Conservation (phyloP, 2,113 vertebrate species). For the Poeciliopsis retropinna region DNA sequence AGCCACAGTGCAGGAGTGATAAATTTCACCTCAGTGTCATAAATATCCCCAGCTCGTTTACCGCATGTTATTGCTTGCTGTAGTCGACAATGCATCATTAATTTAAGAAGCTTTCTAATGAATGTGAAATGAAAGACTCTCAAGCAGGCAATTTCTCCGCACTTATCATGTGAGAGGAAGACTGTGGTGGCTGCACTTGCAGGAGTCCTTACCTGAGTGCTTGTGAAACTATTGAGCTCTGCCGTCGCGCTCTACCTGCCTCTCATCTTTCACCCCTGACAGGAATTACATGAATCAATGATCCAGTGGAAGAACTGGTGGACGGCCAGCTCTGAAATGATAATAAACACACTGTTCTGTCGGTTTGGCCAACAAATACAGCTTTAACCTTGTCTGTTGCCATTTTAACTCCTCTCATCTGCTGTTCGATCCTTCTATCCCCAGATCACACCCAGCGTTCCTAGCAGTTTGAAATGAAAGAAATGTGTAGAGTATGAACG, state of each 20-base stretch:
- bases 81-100: slow-evolving; percentile 65
- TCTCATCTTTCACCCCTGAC: slow-evolving; percentile 71
- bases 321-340: slow-evolving; percentile 63
- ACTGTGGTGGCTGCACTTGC: slow-evolving; percentile 28
- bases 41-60: slow-evolving; percentile 69
- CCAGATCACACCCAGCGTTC: not conserved
- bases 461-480: too few relatives aligned
- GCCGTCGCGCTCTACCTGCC: slow-evolving; percentile 29
- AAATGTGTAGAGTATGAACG: too few relatives aligned
- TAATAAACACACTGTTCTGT: slow-evolving; percentile 72
- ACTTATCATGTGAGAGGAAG: slow-evolving; percentile 28
- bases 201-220: slow-evolving; percentile 35
- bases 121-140: slow-evolving; percentile 69
- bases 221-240: slow-evolving; percentile 54
- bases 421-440: not conserved
- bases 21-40: slow-evolving; percentile 40
- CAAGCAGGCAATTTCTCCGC: slow-evolving; percentile 39
- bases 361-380: slow-evolving; percentile 57
- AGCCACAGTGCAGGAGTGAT: slow-evolving; percentile 39
- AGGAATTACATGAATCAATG: slow-evolving; percentile 73
- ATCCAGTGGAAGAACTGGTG: slow-evolving; percentile 59
- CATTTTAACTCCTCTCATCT: not conserved
- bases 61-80: slow-evolving; percentile 50
- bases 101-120: slow-evolving; percentile 68
- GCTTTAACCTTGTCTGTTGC: slow-evolving; percentile 66